Base-by-base conservation (phyloP, 2,113 vertebrate genomes). In the Paramormyrops kingsleyae region DNA sequence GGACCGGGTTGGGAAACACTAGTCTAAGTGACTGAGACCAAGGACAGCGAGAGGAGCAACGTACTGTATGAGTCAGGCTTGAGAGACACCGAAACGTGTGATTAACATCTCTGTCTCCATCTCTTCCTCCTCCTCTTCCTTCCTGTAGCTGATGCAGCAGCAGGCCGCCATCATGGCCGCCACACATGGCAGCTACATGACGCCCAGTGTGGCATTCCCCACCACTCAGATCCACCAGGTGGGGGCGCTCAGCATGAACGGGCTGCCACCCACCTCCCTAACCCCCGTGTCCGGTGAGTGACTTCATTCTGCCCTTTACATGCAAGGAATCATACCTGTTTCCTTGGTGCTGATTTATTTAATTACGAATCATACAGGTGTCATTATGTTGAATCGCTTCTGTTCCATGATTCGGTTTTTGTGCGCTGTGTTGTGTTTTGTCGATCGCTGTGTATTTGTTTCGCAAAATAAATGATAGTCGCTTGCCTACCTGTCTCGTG, bases 191-290 rank as follows among this genome's bases (percentile, higher is more conserved):
- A 97, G 96, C 91, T 98, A 97, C 93, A 93, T 98, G 94, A 95
- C 96, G 66, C 97, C 97, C 0, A 95, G 96, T 1, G 94, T 97
- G 91, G 92, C 97, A 87, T 97, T 97, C 88, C 97, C 97, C 5
- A 95, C 97, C 0, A 97, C 96, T 80, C 97, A 97, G 91, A 97
- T 98, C 92, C 97, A 98, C 90, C 97, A 98, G 93, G 96, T 98
- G 1, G 97, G 97, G 0, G 96, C 97, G 0, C 95, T 98, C 92
- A 97, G 96, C 93, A 95, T 98, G 89, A 97, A 97, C 0, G 96
- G 97, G 88, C 95, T 98, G 91, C 96, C 96, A 0, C 94, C 96
- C 42, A 59, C 96, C 0, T 95, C 97, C 19, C 93, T 97, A 0
- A 91, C 97, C 44, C 96, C 96, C 0, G 90, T 97, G 27, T 97